Evolutionary conservation across 2,113 vertebrate genomes (phyloP), one percentile per base, ranked within the genome.

Genomic region (Tauraco erythrolophus): DNA sequence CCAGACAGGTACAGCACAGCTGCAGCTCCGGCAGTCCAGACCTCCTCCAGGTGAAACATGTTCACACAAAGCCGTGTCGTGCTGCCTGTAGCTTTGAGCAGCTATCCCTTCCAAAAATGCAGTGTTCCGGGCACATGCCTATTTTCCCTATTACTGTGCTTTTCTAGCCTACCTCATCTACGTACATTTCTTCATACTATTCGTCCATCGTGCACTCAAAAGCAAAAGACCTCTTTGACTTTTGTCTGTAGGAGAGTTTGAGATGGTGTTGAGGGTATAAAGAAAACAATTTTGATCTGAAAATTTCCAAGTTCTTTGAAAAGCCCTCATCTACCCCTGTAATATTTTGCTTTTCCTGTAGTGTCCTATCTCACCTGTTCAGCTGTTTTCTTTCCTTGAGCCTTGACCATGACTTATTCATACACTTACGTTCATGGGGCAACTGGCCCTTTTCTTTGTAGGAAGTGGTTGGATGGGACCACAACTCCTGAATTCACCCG

Each of bases 391-490:
- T 46, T 65, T 61, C 45, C 48, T 61, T 30, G 64, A 78, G 51
- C n/a, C 50, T 50, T 75, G 27, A 21, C 16, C 6, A 2, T 51
- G 45, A 22, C 50, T 57, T 90, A n/a, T 37, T 89, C 8, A 21
- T 30, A 6, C 23, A 23, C 48, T 77, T 75, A 15, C 16, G 88
- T 64, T 68, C 33, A 33, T 0, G 0, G 0, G 0, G 4, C 65
- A 39, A 19, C 45, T 33, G 25, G 9, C 72, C 14, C n/a, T 81
- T 75, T 72, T 19, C 19, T 46, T 66, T 43, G n/a, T 76, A 22
- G 22, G 28, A 23, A 19, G 14, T 21, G 48, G 81, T 9, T 9
- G 80, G n/a, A 37, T 75, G 48, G 27, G 57, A 24, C 60, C 14
- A 2, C 12, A 48, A 9, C 24, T 48, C 23, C 37, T 19, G 18